Evolutionary conservation across 2,113 vertebrate species (phyloP).

Genomic region (Vulpes ferrilata): DNA sequence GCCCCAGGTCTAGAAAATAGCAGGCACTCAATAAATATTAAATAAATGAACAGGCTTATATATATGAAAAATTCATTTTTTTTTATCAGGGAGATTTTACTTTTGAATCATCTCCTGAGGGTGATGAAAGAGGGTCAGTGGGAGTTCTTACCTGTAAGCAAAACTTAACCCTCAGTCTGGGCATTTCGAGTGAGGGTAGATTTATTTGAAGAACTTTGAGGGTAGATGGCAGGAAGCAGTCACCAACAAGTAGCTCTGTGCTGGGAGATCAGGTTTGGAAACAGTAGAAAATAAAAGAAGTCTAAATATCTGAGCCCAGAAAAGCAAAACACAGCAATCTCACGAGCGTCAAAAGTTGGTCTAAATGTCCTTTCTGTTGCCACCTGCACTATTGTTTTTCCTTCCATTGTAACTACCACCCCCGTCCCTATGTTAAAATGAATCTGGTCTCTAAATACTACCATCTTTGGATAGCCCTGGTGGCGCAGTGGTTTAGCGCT

Average conservation of each 20-base stretch:
- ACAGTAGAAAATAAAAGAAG: background rate
- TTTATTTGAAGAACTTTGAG: background rate
- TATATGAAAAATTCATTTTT: conserved; percentile 2
- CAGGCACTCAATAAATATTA: conserved; percentile 36
- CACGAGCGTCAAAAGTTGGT: background rate
- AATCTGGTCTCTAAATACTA: background rate
- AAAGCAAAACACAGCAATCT: background rate
- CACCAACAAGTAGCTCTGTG: background rate
- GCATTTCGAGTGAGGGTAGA: background rate
- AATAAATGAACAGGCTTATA: background rate
- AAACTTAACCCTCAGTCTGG: background rate
- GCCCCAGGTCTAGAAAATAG: background rate
- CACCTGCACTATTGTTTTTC: background rate
- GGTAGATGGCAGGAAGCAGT: background rate
- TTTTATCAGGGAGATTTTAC: conserved; percentile 5
- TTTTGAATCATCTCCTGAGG: conserved; percentile 10
- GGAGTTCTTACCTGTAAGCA: background rate
- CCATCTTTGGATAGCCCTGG: too few species aligned
- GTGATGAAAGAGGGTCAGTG: background rate
- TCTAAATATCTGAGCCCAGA: background rate
- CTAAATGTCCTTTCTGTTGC: background rate
- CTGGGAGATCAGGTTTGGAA: background rate
- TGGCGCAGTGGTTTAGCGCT: too few species aligned
- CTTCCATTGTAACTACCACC: background rate
- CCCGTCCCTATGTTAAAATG: background rate